A percentile compares a stretch with the other conserved stretches of the same genome.
These are phyloP conservation scores for Coelopa pilipes DNA, from an alignment of 2,888 invertebrate species.

Conservation along the genomic window DNA sequence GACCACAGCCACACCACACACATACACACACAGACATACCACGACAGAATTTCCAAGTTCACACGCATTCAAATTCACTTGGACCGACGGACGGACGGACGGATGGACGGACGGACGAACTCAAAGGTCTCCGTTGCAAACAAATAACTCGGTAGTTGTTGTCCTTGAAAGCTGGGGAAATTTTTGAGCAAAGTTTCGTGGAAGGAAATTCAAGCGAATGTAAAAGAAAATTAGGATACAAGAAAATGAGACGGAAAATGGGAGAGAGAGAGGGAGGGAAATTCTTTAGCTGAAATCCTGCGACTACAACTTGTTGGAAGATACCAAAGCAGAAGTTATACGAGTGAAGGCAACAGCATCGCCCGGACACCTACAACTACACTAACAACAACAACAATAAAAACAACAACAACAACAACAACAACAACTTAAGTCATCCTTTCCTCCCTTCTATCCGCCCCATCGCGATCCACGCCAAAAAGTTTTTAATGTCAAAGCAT, in stretches of 20 bases:
- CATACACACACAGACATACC: neutral
- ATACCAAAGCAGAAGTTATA: too few relatives aligned
- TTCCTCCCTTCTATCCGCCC: neutral
- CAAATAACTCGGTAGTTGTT: neutral
- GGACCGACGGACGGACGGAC: too few relatives aligned
- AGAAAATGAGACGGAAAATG: too few relatives aligned
- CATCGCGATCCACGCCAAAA: neutral
- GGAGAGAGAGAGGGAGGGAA: too few relatives aligned
- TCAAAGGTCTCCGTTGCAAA: neutral
- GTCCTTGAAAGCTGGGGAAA: slow-evolving; percentile 15
- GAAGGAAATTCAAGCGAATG: too few relatives aligned
- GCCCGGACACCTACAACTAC: neutral
- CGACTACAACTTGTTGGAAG: too few relatives aligned
- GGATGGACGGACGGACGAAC: too few relatives aligned
- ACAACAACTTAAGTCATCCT: neutral
- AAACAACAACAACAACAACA: neutral
- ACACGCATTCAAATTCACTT: neutral
- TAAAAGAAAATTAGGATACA: neutral
- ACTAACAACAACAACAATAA: neutral
- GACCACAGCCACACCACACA: neutral
- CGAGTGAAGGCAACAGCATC: too few relatives aligned
- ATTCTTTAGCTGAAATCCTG: too few relatives aligned
- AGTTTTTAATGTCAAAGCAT: slow-evolving; percentile 14
- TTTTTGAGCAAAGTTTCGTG: neutral
- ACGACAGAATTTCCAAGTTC: neutral